These are phyloP conservation scores for Tragelaphus buxtoni DNA, from an alignment of 2,113 vertebrate genomes.

Conservation along the genomic window DNA sequence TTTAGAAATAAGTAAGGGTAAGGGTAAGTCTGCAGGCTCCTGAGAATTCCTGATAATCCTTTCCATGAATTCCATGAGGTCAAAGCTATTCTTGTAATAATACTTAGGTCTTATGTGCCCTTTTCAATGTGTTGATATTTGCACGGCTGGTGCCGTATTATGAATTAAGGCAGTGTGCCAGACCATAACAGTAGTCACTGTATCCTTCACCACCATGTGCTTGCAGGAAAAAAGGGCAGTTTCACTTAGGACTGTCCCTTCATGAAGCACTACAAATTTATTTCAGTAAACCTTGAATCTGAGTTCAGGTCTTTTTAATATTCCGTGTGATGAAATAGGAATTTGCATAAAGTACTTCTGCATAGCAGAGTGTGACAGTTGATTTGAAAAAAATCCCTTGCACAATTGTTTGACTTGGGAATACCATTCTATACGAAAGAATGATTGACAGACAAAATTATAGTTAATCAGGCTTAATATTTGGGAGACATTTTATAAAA, in stretches of 20 bases:
- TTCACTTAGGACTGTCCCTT: not conserved
- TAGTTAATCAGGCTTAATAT: constrained; percentile 34
- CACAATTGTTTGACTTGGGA: not conserved
- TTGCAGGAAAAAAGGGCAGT: not conserved
- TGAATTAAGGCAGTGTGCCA: not conserved
- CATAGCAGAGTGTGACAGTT: not conserved
- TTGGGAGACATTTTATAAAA: constrained; percentile 25
- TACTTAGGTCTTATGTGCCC: not conserved
- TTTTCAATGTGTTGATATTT: not conserved
- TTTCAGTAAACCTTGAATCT: constrained; percentile 1
- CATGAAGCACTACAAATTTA: not conserved
- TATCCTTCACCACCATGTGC: not conserved
- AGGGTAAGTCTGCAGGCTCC: not conserved
- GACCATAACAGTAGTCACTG: not conserved
- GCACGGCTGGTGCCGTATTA: not conserved
- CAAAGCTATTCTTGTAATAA: not conserved
- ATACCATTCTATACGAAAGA: constrained; percentile 1
- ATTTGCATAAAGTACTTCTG: not conserved
- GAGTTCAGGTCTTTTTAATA: not conserved
- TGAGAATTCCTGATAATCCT: not conserved
- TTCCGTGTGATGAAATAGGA: not conserved
- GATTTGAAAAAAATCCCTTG: not conserved
- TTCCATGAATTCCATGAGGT: not conserved
- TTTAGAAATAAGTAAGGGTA: constrained; percentile 25
- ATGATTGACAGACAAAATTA: not conserved